A percentile compares a stretch with the other conserved stretches of the same genome.
Conservation (phyloP, 2,797 vertebrate genomes). For the Thripadectes ignobilis region DNA sequence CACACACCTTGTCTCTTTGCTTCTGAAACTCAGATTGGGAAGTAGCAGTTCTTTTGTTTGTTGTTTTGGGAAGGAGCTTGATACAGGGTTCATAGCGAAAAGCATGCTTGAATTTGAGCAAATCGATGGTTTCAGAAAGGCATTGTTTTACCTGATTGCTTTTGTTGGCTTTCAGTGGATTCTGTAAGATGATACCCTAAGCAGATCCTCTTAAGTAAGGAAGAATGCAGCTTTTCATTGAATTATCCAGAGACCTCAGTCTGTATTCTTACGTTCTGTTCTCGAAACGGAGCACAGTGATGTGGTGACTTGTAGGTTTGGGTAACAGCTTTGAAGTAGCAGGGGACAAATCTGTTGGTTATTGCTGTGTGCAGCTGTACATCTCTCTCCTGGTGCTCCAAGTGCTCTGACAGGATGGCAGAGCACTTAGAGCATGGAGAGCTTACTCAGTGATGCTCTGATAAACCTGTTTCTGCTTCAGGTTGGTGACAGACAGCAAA, state of each 20-base stretch:
- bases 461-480: neutral
- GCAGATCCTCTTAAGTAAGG: neutral
- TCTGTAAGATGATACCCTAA: neutral
- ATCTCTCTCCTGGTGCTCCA: neutral
- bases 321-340: neutral
- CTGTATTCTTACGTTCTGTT: neutral
- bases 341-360: neutral
- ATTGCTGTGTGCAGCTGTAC: neutral
- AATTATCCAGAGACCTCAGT: neutral
- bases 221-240: neutral
- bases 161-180: neutral
- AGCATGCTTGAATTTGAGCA: neutral
- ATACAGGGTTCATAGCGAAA: neutral
- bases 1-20: neutral
- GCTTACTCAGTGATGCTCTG: rapidly evolving
- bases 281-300: neutral
- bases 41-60: neutral
- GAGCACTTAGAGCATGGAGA: neutral
- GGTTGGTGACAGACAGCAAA: neutral
- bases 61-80: neutral
- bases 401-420: neutral
- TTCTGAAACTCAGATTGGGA: neutral
- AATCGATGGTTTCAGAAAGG: neutral
- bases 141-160: neutral
- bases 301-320: neutral